A percentile compares a stretch with the other conserved stretches of the same genome.
These are phyloP conservation scores for Prionace glauca DNA, from an alignment of 2,797 vertebrate genomes.

Conservation along the genomic window DNA sequence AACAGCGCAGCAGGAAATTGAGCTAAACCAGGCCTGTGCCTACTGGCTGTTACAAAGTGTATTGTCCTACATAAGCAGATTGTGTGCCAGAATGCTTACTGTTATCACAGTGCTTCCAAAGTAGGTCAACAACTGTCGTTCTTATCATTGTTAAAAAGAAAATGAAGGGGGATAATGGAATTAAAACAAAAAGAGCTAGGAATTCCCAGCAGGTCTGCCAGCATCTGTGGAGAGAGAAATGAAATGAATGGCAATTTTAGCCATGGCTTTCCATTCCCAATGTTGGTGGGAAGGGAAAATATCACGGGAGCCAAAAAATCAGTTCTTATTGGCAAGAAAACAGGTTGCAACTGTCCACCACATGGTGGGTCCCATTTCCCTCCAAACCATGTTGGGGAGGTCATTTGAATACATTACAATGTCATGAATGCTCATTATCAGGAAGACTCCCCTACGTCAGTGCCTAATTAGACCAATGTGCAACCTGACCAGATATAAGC, in stretches of 20 bases:
- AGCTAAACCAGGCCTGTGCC: neutral
- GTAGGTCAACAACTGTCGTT: neutral
- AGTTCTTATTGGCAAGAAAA: no score
- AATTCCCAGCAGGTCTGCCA: neutral
- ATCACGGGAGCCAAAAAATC: no score
- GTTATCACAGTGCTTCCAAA: neutral
- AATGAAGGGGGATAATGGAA: neutral
- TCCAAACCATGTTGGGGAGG: no score
- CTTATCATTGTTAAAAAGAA: neutral
- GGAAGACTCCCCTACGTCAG: no score
- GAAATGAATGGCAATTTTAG: neutral
- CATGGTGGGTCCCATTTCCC: no score
- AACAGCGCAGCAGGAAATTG: neutral
- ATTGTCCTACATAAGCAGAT: neutral
- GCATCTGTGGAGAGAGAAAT: neutral
- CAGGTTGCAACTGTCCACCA: no score
- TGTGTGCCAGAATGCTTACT: neutral
- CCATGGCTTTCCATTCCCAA: no score
- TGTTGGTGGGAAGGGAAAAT: no score
- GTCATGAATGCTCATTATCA: no score
- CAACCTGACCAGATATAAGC: no score
- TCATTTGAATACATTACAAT: no score
- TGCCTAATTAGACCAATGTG: no score
- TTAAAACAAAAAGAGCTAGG: neutral
- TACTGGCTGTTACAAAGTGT: neutral